A percentile compares a stretch with the other conserved stretches of the same genome.
phyloP scores from a whole-genome alignment of 2,797 vertebrate species.

The Perodicticus potto region DNA sequence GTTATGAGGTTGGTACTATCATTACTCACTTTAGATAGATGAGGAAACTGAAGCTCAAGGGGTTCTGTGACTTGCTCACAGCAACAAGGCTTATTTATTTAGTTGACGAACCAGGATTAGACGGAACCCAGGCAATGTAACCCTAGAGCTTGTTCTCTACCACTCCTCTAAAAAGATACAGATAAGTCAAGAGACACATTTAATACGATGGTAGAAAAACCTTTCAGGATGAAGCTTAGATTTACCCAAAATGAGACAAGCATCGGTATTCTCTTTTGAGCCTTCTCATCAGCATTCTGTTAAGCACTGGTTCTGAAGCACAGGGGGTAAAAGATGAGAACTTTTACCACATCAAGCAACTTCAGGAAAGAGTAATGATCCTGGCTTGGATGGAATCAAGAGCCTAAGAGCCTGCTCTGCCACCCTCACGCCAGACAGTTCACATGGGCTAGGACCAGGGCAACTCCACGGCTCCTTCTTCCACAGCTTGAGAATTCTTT shows the following conservation, averaged over 20 bases:
- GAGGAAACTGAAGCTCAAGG: neutral
- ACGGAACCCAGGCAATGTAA: neutral
- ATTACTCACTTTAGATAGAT: neutral
- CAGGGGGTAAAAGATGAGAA: neutral
- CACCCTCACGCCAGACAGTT: neutral
- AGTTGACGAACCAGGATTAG: neutral
- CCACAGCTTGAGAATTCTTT: neutral
- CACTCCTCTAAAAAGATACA: neutral
- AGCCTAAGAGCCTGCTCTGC: neutral
- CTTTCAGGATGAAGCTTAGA: neutral
- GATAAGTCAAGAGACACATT: neutral
- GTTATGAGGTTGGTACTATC: neutral
- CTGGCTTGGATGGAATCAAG: neutral
- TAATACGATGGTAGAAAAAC: neutral
- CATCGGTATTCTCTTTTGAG: neutral
- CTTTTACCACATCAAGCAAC: neutral
- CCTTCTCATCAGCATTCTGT: neutral
- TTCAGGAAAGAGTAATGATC: neutral
- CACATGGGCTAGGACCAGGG: neutral
- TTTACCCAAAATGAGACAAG: neutral
- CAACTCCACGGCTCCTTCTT: neutral
- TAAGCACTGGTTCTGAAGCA: neutral
- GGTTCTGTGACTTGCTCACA: neutral
- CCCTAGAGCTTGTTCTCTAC: neutral
- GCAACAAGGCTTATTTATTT: neutral